A percentile compares a stretch with the other conserved stretches of the same genome.
phyloP scores from a whole-genome alignment of 1,140 invertebrate species.

The Lasaia peninsularis region DNA sequence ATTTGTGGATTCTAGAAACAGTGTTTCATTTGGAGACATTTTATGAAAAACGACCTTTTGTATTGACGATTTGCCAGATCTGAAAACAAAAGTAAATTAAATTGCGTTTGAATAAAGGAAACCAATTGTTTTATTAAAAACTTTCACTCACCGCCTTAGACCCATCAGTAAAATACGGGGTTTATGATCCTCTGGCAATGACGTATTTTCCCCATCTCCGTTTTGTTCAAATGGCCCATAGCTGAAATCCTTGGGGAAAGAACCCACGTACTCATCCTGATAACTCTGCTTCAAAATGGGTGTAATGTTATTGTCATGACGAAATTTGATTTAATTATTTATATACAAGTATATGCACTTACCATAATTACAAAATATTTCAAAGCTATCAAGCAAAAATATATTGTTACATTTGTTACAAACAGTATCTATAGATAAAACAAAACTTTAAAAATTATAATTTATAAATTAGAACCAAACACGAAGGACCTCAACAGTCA shows the following conservation, averaged over 20 bases:
- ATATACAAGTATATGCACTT: not conserved
- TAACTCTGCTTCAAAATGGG: conserved; percentile 76
- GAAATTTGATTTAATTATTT: not conserved
- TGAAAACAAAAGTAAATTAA: conserved; percentile 51
- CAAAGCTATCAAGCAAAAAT: not conserved
- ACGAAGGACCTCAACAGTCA: not conserved
- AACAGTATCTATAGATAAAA: too few relatives aligned
- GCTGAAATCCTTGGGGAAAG: conserved; percentile 95
- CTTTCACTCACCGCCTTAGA: conserved; percentile 84
- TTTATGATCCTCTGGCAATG: conserved; percentile 84
- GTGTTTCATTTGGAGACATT: conserved; percentile 99
- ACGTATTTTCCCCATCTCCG: conserved; percentile 79
- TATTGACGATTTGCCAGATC: conserved; percentile 99
- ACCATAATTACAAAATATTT: conserved; percentile 8
- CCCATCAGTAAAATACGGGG: conserved; percentile 98
- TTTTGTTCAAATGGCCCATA: conserved; percentile 89
- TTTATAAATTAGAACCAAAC: not conserved
- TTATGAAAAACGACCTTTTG: conserved; percentile 99
- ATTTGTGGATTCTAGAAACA: conserved; percentile 99
- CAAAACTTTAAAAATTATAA: not conserved
- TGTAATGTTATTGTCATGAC: conserved; percentile 2
- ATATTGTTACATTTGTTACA: conserved; percentile 4
- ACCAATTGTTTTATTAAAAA: not conserved
- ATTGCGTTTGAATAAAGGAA: not conserved
- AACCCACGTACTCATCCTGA: conserved; percentile 87